Evolutionary conservation across 1,140 invertebrate species (phyloP), one percentile per base, ranked within the genome.

Genomic region (Formica selysi): DNA sequence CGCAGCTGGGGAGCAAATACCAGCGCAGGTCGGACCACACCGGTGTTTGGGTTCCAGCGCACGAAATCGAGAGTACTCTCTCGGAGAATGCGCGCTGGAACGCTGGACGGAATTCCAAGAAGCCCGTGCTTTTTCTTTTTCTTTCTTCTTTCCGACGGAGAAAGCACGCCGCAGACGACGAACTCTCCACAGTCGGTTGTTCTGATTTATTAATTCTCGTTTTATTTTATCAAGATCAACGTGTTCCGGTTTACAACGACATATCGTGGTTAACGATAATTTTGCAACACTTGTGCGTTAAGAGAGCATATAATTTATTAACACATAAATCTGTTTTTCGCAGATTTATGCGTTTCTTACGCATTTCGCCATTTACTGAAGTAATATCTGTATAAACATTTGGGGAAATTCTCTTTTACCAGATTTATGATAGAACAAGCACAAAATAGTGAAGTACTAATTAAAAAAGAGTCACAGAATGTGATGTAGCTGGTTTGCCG

Each of bases 21-120:
- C 83, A 54, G 51, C 54, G 41, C 68, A 54, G 57, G n/a, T 13
- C 70, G 79, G 85, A 70, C 79, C 88, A 78, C 88, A 81, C 76
- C 61, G 74, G 62, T 68, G 76, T 90, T 90, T 90, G 88, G 76
- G 86, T 81, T 86, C 80, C 88, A 87, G 59, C 74, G 88, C 89
- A 90, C 88, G 89, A 90, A 90, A 90, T 86, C 88, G 89, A 90
- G 89, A 90, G 88, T 90, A 81, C 68, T 51, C 70, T 62, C 70
- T 87, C 89, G 68, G 86, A 89, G 89, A 51, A 88, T 86, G 86
- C 84, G 61, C 89, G 89, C 83, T 90, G 89, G 86, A 88, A 88
- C 89, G 89, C 59, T 65, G 80, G 32, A 65, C 44, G 86, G 89
- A 90, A 90, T 90, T 90, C 86, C 89, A 86, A 90, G 89, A 90